Evolutionary conservation across 1,140 invertebrate genomes (phyloP).

Genomic region (Rhyzopertha dominica): DNA sequence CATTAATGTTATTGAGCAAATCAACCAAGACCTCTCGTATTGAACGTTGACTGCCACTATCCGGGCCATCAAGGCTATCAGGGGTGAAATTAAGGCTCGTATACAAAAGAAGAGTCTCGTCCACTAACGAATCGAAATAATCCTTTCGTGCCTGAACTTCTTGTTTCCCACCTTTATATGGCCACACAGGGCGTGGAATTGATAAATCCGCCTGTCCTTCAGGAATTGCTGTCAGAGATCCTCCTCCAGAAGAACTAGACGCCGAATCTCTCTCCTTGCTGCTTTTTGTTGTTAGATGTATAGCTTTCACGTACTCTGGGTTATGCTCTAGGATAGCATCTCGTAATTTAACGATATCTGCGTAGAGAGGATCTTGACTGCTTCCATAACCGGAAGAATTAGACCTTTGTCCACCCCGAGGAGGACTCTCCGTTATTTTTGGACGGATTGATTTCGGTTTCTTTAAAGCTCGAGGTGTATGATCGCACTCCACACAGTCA

Average conservation of each 20-base stretch:
- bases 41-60: conserved; percentile 26
- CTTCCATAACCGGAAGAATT: conserved; percentile 40
- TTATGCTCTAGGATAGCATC: conserved; percentile 40
- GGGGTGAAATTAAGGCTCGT: conserved; percentile 32
- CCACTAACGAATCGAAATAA: conserved; percentile 36
- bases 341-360: conserved; percentile 25
- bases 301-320: conserved; percentile 38
- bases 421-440: conserved; percentile 10
- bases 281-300: conserved; percentile 21
- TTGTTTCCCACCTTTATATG: conserved; percentile 17
- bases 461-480: background rate
- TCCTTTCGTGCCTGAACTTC: conserved; percentile 2
- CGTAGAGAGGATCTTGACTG: conserved; percentile 27
- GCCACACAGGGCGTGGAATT: conserved; percentile 43
- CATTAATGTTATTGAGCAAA: conserved; percentile 46
- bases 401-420: conserved; percentile 28
- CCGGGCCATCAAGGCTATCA: conserved; percentile 11
- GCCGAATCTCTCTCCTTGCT: conserved; percentile 25
- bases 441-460: conserved; percentile 7
- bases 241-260: conserved; percentile 26
- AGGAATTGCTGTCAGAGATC: conserved; percentile 41
- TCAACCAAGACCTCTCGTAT: conserved; percentile 47
- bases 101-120: conserved; percentile 39
- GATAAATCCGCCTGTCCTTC: conserved; percentile 41
- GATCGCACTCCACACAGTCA: conserved; percentile 16